Percentiles rank a stretch among this genome's conserved stretches.
Evolutionary conservation across 2,113 vertebrate genomes (phyloP).

Genomic region (Psilopsiagon aymara): DNA sequence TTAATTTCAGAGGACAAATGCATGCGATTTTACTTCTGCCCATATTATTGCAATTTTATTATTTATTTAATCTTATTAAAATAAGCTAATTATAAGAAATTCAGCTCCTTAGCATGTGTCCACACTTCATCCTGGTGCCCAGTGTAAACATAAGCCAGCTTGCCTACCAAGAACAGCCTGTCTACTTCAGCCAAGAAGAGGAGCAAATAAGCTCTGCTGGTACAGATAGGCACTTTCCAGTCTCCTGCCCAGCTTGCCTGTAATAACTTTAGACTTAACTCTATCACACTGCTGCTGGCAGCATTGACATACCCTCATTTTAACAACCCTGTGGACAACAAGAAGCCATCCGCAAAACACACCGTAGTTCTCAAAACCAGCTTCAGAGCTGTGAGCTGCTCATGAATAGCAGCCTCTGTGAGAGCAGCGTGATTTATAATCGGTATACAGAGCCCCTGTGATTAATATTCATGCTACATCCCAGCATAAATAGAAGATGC

Average conservation of each 20-base stretch:
- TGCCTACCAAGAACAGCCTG: background rate
- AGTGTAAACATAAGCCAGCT: background rate
- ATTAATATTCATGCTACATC: slow-evolving; percentile 59
- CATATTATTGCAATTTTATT: background rate
- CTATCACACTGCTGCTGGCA: background rate
- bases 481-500: slow-evolving; percentile 42
- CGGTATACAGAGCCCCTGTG: background rate
- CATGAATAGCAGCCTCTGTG: slow-evolving; percentile 35
- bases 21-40: background rate
- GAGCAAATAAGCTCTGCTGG: background rate
- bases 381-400: background rate
- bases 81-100: background rate
- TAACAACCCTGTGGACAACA: background rate
- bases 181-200: background rate
- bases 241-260: background rate
- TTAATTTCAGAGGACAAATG: background rate
- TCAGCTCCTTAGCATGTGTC: background rate
- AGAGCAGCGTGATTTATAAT: slow-evolving; percentile 5
- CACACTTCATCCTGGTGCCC: background rate
- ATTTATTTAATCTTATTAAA: slow-evolving; percentile 35
- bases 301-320: background rate
- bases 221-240: background rate
- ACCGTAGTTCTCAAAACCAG: background rate
- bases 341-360: slow-evolving; percentile 32
- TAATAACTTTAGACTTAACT: background rate